Evolutionary conservation across 1,140 invertebrate species (phyloP).

Genomic region (Cecropterus lyciades): DNA sequence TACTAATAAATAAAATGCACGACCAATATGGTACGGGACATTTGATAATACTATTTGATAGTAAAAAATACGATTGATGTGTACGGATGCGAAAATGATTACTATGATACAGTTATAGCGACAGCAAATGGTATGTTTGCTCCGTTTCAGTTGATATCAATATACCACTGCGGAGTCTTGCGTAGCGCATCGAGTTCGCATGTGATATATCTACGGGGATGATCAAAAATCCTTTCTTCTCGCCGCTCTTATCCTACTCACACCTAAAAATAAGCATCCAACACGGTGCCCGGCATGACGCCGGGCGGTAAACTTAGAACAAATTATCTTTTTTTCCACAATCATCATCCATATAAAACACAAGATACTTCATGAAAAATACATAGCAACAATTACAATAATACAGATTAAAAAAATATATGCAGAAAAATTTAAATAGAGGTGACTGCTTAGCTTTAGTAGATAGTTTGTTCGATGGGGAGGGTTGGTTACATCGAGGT

Average conservation of each 20-base stretch:
- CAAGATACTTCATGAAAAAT: constrained; percentile 46
- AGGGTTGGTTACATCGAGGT: constrained; percentile 23
- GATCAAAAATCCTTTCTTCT: constrained; percentile 88
- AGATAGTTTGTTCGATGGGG: constrained; percentile 60
- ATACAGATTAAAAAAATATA: constrained; percentile 18
- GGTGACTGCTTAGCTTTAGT: constrained; percentile 37
- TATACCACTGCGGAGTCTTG: constrained; percentile 64
- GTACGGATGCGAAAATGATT: constrained; percentile 26
- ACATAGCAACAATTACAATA: constrained; percentile 41
- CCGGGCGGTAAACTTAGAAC: constrained; percentile 79
- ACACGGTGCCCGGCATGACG: constrained; percentile 69
- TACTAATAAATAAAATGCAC: constrained; percentile 5
- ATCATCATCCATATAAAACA: constrained; percentile 23
- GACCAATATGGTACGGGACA: constrained; percentile 1
- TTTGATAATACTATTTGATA: not conserved
- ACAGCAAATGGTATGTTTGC: constrained; percentile 63
- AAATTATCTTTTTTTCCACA: constrained; percentile 79
- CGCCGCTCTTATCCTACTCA: constrained; percentile 82
- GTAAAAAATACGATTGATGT: constrained; percentile 13
- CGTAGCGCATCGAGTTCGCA: constrained; percentile 40
- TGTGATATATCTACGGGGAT: constrained; percentile 78
- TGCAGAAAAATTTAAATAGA: constrained; percentile 30
- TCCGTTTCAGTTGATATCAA: constrained; percentile 73
- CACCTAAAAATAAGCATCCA: constrained; percentile 87
- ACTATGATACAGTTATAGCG: constrained; percentile 38